Percentiles rank a stretch among this genome's conserved stretches.
These are phyloP conservation scores for Melanerpes formicivorus DNA, from an alignment of 2,113 vertebrate species.

Conservation along the genomic window DNA sequence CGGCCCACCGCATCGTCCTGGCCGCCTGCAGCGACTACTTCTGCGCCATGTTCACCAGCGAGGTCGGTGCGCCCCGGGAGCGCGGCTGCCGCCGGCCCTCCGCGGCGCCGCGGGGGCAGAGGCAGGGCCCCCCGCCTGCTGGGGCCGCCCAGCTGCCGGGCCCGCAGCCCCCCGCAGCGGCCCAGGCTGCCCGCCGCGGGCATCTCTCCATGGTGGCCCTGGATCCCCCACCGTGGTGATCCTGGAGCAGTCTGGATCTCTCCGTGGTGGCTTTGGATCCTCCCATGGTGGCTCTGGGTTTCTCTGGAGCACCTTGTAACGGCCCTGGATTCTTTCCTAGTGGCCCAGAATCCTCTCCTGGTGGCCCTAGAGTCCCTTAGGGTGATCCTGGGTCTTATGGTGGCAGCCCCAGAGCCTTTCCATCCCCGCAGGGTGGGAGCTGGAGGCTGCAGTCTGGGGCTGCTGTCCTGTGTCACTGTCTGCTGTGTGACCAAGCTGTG, in stretches of 20 bases:
- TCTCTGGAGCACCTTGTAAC: background rate
- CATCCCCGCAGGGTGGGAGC: background rate
- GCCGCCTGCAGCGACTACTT: conserved; percentile 99
- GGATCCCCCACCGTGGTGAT: background rate
- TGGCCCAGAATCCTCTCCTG: background rate
- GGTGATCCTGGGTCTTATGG: background rate
- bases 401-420: background rate
- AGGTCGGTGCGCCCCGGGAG: conserved; percentile 80
- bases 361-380: background rate
- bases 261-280: background rate
- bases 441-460: background rate
- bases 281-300: too few species aligned
- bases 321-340: fast-evolving
- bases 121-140: fast-evolving
- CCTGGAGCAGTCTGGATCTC: background rate
- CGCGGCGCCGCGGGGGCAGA: background rate
- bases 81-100: background rate
- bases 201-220: background rate
- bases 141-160: background rate
- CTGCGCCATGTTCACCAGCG: conserved; percentile 99
- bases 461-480: background rate
- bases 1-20: conserved; percentile 95
- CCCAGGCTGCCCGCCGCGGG: background rate
- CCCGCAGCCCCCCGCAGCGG: background rate
- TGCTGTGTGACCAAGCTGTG: background rate